Conservation (phyloP, 92 coral and sea anemone species). For the Epizoanthus fatuus region DNA sequence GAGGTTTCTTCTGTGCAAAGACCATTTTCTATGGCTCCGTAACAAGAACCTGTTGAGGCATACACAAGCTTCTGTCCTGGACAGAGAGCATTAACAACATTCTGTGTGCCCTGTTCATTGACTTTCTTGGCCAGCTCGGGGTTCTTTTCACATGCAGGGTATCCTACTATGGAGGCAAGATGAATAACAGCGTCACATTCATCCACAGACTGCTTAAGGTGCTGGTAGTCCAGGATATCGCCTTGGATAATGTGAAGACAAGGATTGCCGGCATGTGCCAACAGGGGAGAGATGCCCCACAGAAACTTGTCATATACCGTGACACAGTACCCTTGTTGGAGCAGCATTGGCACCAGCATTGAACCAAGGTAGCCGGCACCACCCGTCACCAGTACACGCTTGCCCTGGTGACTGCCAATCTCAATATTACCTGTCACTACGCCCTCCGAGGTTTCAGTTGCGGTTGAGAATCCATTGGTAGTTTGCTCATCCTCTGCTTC, state of each 20-base stretch:
- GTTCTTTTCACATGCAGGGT: slow-evolving; percentile 96
- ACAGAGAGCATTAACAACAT: slow-evolving; percentile 74
- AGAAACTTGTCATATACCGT: slow-evolving; percentile 83
- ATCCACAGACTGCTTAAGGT: slow-evolving; percentile 66
- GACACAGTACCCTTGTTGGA: slow-evolving; percentile 76
- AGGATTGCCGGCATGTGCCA: slow-evolving; percentile 72
- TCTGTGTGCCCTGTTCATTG: slow-evolving; percentile 89
- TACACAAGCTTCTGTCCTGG: slow-evolving; percentile 84
- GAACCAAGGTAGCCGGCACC: slow-evolving; percentile 98
- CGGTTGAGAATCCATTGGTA: background rate
- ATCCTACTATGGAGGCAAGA: slow-evolving; percentile 94
- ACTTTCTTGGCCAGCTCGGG: slow-evolving; percentile 69
- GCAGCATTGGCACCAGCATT: slow-evolving; percentile 90
- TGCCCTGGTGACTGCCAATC: background rate
- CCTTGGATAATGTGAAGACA: slow-evolving; percentile 78
- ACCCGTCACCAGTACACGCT: slow-evolving; percentile 86
- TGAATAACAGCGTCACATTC: slow-evolving; percentile 81
- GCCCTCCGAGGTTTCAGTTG: background rate
- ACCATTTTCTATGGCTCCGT: slow-evolving; percentile 92
- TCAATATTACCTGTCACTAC: background rate
- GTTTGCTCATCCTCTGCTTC: background rate
- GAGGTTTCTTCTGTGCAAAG: slow-evolving; percentile 92
- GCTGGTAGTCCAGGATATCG: slow-evolving; percentile 77
- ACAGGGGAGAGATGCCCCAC: slow-evolving; percentile 86
- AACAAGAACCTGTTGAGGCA: slow-evolving; percentile 98